Evolutionary conservation across 2,797 vertebrate species (phyloP), one percentile per base, ranked within the genome.

Genomic region (Semotilus atromaculatus): DNA sequence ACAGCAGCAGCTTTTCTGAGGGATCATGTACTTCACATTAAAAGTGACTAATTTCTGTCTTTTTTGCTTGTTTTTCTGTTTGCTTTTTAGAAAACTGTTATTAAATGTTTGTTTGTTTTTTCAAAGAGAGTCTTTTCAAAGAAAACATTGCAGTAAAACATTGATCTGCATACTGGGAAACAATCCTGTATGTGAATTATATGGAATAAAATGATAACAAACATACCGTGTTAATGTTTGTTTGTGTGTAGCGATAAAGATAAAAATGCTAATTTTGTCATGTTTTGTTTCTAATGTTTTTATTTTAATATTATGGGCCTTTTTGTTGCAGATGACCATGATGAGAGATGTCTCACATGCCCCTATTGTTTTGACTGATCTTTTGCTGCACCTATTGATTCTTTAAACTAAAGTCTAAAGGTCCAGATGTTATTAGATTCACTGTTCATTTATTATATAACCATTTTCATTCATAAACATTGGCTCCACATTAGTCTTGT

Each of bases 21-120:
- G 23, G 62, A 78, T 71, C 77, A 77, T 71, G 45, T 77, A 77
- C 53, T 77, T 26, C 38, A 64, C 40, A 64, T 76, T 72, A 58
- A 81, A 64, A 67, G 66, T 64, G 26, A 38, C 43, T 40, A 31
- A 31, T 53, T 45, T 43, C 58, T 60, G 40, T 74, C 55, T 45
- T 74, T 23, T 51, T 74, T 51, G 16, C 48, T 71, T 71, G 26
- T 45, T 64, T 72, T 72, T 81, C 53, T 31, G 53, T 82, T 73
- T 31, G 36, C 43, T 48, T 74, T 43, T 76, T 31, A 29, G 29
- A 75, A 83, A 68, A 38, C 45, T 60, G 26, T 66, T 64, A 55
- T 73, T 85, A 21, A 73, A 53, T 48, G 29, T 70, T 29, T 64
- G 29, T 70, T 29, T 64, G 18, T 85, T 5, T 81, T 75, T 55